phyloP scores from a whole-genome alignment of 2,888 invertebrate species.

The Acleris emargana region DNA sequence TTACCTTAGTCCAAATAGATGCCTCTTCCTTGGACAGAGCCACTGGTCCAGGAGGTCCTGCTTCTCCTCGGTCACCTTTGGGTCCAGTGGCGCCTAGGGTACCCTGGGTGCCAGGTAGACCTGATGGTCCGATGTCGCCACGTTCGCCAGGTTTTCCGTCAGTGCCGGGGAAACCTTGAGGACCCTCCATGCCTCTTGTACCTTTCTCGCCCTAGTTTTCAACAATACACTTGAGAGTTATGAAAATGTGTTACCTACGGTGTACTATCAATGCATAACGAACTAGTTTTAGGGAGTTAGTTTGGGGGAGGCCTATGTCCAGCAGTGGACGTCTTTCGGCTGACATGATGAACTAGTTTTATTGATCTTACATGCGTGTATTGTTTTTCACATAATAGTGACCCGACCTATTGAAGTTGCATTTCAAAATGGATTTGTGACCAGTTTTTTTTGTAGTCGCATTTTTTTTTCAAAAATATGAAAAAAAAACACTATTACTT shows the following conservation, averaged over 20 bases:
- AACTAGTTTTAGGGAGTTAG: too few species aligned
- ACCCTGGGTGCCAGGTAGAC: conserved; percentile 88
- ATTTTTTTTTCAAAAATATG: too few species aligned
- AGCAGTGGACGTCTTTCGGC: too few species aligned
- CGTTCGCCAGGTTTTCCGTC: conserved; percentile 86
- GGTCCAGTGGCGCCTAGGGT: conserved; percentile 85
- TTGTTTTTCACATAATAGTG: too few species aligned
- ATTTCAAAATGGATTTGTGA: too few species aligned
- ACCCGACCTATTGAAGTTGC: too few species aligned
- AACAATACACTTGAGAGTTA: background rate
- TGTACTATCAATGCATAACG: too few species aligned
- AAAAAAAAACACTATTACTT: too few species aligned
- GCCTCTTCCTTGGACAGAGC: conserved; percentile 85
- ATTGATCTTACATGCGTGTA: too few species aligned
- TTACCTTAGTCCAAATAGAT: conserved; percentile 83
- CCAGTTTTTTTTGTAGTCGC: too few species aligned
- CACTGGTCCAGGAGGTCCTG: conserved; percentile 87
- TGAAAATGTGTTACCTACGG: background rate
- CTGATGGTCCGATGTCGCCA: conserved; percentile 88
- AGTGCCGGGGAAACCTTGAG: conserved; percentile 86
- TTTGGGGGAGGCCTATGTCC: too few species aligned
- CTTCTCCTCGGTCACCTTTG: conserved; percentile 88
- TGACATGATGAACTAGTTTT: too few species aligned
- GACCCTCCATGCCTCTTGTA: conserved; percentile 85
- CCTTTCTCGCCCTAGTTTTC: conserved; percentile 85